A percentile compares a stretch with the other conserved stretches of the same genome.
phyloP scores from a whole-genome alignment of 2,113 vertebrate genomes.

The Potamarius usumacintae region DNA sequence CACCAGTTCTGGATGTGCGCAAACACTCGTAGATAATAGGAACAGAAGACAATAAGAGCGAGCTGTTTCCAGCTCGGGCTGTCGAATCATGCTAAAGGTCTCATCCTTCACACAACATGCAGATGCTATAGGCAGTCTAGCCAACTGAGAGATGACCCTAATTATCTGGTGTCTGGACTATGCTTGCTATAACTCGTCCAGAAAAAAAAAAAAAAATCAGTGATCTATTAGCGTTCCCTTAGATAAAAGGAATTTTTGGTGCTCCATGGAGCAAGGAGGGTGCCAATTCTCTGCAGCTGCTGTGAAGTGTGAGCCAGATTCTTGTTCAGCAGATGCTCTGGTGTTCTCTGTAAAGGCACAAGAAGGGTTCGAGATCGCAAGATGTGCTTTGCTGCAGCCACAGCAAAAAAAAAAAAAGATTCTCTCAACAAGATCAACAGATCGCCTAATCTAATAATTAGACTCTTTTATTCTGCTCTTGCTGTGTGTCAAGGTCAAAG shows the following conservation, averaged over 20 bases:
- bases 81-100: neutral
- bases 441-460: constrained; percentile 22
- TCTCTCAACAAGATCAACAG: constrained; percentile 5
- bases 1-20: constrained; percentile 1
- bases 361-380: constrained; percentile 3
- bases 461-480: neutral
- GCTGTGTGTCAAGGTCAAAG: constrained; percentile 72
- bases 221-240: constrained; percentile 38
- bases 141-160: constrained; percentile 1
- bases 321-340: constrained; percentile 29
- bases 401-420: neutral
- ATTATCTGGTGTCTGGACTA: constrained; percentile 25
- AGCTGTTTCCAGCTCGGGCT: neutral
- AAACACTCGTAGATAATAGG: neutral
- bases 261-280: constrained; percentile 25
- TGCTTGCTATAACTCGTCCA: constrained; percentile 3
- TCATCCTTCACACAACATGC: constrained; percentile 15
- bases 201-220: constrained; percentile 14
- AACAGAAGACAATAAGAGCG: constrained; percentile 11
- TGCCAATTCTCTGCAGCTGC: constrained; percentile 42
- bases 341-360: constrained; percentile 3
- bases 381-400: neutral
- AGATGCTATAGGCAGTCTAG: constrained; percentile 22
- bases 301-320: constrained; percentile 16
- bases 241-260: constrained; percentile 47